Conservation (phyloP, 2,797 vertebrate species). For the Limosa lapponica region DNA sequence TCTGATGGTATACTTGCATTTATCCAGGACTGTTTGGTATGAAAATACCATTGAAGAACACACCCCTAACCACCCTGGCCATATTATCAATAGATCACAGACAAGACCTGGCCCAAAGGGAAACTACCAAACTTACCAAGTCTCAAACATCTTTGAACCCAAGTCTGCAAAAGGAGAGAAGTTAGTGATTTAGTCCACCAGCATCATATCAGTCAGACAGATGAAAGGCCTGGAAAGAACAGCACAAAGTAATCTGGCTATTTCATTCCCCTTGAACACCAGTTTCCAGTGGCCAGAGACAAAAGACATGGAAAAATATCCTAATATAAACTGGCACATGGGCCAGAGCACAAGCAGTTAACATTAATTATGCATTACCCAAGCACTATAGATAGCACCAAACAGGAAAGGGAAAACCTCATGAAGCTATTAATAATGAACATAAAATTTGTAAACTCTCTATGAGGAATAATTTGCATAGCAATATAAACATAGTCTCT, state of each 20-base stretch:
- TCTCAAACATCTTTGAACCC: background rate
- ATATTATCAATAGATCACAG: background rate
- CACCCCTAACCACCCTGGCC: background rate
- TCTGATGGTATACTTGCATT: background rate
- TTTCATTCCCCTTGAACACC: slow-evolving; percentile 58
- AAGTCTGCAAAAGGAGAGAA: background rate
- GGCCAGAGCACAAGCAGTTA: slow-evolving; percentile 73
- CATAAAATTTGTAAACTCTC: slow-evolving; percentile 81
- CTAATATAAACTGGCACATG: slow-evolving; percentile 57
- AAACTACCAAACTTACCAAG: background rate
- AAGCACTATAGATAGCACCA: slow-evolving; percentile 77
- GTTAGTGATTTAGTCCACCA: background rate
- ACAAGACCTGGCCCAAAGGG: background rate
- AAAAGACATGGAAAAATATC: slow-evolving; percentile 56
- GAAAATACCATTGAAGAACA: background rate
- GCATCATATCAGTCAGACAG: background rate
- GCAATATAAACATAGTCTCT: slow-evolving; percentile 76
- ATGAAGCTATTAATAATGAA: slow-evolving; percentile 82
- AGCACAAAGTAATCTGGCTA: slow-evolving; percentile 29
- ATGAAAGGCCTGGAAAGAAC: slow-evolving; percentile 23
- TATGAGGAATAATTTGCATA: slow-evolving; percentile 82
- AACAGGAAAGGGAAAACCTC: slow-evolving; percentile 71
- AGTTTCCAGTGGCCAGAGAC: slow-evolving; percentile 59
- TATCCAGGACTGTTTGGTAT: background rate
- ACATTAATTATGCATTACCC: slow-evolving; percentile 81